Base-by-base conservation (phyloP, 2,113 vertebrate species). In the Poecilia latipinna region DNA sequence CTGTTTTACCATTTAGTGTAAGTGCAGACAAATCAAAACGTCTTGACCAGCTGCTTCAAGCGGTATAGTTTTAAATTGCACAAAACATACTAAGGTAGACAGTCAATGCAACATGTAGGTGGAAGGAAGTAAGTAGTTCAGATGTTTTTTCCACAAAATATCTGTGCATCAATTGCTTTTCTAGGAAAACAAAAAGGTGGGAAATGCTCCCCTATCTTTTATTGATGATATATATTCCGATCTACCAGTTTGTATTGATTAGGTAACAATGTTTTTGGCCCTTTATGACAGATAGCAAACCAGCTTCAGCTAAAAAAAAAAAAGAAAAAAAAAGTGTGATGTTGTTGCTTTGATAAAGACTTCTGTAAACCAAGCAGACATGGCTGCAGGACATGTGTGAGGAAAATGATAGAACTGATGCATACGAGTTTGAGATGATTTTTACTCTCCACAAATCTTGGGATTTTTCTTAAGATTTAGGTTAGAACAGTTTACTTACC, bases 221-320 rank as follows among this genome's bases (percentile, higher is more conserved):
- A 80, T 80, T 89, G 91, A 90, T 92, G 90, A 90, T 93, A 94
- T 93, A 90, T 86, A 93, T 93, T 93, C 91, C 86, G 86, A 90
- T 80, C 87, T 92, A 86, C 89, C 89, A 91, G 88, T 93, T 87
- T 88, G 86, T 94, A 94, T 94, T 90, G 94, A 94, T 93, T 87
- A 60, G 75, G 75, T 84, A 68, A 68, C 86, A 89, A 90, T 83
- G 89, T 86, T 90, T 85, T 90, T 88, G 84, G 90, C 91, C 88
- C 78, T 86, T 88, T 87, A 87, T 88, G 68, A 86, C 79, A 54
- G 74, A 86, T 73, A 75, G 79, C 19, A 90, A 79, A 85, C 44
- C 13, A 48, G 87, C 68, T 76, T 71, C 29, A 48, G 69, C 22
- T 11, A 11, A 10, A 37, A 37, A 10, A 37, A 10, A 37, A 37